These are phyloP conservation scores for Vimba vimba DNA, from an alignment of 2,113 vertebrate species.

Conservation along the genomic window DNA sequence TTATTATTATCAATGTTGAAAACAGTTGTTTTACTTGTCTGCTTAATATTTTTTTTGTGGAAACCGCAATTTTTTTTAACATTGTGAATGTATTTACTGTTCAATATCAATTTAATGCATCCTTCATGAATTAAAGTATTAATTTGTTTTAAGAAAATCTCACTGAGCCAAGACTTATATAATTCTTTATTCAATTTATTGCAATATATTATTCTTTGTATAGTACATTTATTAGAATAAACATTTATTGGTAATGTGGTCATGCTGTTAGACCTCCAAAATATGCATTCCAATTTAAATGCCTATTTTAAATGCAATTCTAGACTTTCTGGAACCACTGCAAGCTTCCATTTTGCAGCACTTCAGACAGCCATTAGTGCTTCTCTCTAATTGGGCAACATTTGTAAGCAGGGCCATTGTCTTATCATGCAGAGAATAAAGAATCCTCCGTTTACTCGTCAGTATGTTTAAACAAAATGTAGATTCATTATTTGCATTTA, in stretches of 20 bases:
- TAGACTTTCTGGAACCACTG: conserved; percentile 25
- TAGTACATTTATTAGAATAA: neutral
- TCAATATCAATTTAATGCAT: no score
- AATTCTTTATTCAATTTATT: neutral
- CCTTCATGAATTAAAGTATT: no score
- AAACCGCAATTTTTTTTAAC: no score
- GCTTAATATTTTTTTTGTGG: no score
- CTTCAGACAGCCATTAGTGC: neutral
- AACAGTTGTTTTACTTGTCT: no score
- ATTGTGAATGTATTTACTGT: no score
- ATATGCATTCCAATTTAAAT: neutral
- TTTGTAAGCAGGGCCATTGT: neutral
- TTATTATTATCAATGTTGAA: neutral
- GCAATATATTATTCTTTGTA: neutral
- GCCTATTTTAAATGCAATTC: neutral
- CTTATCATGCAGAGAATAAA: neutral
- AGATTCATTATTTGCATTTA: neutral
- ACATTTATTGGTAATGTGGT: neutral
- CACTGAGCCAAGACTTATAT: no score
- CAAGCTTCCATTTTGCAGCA: conserved; percentile 9
- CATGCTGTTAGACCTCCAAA: neutral
- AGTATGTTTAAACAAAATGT: neutral
- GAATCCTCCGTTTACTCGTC: neutral
- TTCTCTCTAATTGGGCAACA: conserved; percentile 1
- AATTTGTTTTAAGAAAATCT: no score